Base-by-base conservation (phyloP, 1,140 invertebrate genomes). In the Hyphantria cunea region DNA sequence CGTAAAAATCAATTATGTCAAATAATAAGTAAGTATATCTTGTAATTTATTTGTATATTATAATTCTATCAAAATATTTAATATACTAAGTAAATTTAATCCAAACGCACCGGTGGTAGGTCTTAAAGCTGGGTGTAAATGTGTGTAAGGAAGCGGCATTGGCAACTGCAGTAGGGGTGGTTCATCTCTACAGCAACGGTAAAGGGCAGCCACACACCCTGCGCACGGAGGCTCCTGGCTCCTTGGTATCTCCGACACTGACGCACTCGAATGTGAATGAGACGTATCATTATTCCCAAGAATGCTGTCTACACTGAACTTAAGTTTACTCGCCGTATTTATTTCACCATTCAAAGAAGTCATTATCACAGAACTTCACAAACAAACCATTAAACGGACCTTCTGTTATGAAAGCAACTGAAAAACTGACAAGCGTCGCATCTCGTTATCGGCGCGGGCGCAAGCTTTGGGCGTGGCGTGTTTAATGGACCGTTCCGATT, bases 271-370 rank as follows among this genome's bases (percentile, higher is more conserved):
- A 62, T 44, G 31, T 32, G 14, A 42, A 45, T 53, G 34, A 34
- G 5, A 10, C n/a, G 66, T 65, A 9, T 78, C 75, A 74, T 79
- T 76, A 52, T 73, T 83, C 33, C 80, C 79, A 48, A 89, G 53
- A 39, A 90, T 90, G 72, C 86, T 86, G 54, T 90, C 88, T 15
- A 90, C 86, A 86, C 88, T 90, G 60, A 90, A 90, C 82, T 89
- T 89, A 58, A 90, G 72, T 62, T 90, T 89, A 50, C 68, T 76
- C 56, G 76, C 65, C 58, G 78, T 59, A 61, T 61, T 80, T 58
- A 84, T 70, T 62, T 87, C 82, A 78, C 80, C 73, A 66, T 72
- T 81, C 42, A 90, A 54, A 14, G 87, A 87, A 72, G 86, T 90
- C 87, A 90, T 89, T 66, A 37, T 67, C 70, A 76, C 71, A 68